Evolutionary conservation across 2,888 invertebrate genomes (phyloP), one percentile per base, ranked within the genome.

Genomic region (Bruchidius siliquastri): DNA sequence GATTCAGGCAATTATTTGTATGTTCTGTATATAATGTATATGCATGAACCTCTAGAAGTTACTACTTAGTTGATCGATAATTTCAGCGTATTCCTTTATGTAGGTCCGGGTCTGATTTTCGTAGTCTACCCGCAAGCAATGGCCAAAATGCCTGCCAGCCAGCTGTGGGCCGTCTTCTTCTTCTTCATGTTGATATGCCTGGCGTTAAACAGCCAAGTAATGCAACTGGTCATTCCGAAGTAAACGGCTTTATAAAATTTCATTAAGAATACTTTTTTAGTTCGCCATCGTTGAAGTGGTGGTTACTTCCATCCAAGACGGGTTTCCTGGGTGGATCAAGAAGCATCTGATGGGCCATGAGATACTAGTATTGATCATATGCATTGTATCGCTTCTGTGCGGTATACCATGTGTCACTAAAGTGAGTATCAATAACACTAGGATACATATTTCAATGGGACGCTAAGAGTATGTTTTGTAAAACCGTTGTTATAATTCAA

Each of bases 281-380:
- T 97, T 97, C 87, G 96, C 97, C 49, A 95, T 96, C 77, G 96
- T 97, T 70, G 97, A 97, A 88, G 97, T 97, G 6, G 95, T 97
- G 1, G 95, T 97, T 0, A 96, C 97, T 1, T 95, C 96, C 6
- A 93, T 97, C 81, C 96, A 96, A 88, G 97, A 97, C 84, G 96
- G 96, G 26, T 97, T 96, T 85, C 95, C 95, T 0, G 91, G 92
- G 77, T 94, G 94, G 92, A 95, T 97, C 75, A 93, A 93, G 82
- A 93, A 90, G 79, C 91, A 91, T 82, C 89, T 96, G 72, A 92
- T 94, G 79, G 94, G 94, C 83, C 96, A 96, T 83, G 97, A 97
- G 86, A 88, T 96, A 74, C 87, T 97, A 74, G 96, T 96, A 49
- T 87, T 96, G 67, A 89, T 94, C 72, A 93, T 97, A 67, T 97